Evolutionary conservation across 2,797 vertebrate genomes (phyloP).

Genomic region (Ceryle rudis): DNA sequence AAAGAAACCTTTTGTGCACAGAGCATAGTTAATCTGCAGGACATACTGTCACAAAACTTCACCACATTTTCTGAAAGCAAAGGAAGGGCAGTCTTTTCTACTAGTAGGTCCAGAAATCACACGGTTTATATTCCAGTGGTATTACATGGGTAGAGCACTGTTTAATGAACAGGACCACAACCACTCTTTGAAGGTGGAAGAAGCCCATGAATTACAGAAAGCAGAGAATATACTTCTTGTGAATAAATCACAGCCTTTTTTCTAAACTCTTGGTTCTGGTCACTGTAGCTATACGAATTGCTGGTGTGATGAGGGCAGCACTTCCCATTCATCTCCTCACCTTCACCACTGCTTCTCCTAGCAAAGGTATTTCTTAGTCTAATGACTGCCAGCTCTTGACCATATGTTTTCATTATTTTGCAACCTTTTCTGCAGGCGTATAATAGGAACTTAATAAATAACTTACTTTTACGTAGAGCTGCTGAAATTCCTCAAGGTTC

Average conservation of each 20-base stretch:
- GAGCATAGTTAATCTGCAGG: background rate
- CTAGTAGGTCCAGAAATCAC: background rate
- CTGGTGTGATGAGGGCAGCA: background rate
- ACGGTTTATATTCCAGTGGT: background rate
- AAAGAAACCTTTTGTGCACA: background rate
- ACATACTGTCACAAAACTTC: background rate
- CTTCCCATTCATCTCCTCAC: background rate
- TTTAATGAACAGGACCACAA: background rate
- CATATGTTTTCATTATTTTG: background rate
- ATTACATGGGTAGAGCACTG: accelerated
- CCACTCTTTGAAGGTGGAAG: background rate
- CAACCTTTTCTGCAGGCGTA: background rate
- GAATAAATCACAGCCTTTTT: background rate
- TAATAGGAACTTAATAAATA: background rate
- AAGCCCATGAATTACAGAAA: background rate
- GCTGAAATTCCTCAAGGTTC: constrained; percentile 98
- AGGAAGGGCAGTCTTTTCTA: background rate
- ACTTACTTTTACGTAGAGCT: constrained; percentile 97
- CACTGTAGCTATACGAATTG: background rate
- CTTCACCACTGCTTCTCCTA: background rate
- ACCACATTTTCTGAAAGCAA: background rate
- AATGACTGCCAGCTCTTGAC: background rate
- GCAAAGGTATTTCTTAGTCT: background rate
- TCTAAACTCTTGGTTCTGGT: background rate
- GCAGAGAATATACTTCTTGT: background rate